Evolutionary conservation across 2,113 vertebrate species (phyloP).

Genomic region (Bathybates hornii): DNA sequence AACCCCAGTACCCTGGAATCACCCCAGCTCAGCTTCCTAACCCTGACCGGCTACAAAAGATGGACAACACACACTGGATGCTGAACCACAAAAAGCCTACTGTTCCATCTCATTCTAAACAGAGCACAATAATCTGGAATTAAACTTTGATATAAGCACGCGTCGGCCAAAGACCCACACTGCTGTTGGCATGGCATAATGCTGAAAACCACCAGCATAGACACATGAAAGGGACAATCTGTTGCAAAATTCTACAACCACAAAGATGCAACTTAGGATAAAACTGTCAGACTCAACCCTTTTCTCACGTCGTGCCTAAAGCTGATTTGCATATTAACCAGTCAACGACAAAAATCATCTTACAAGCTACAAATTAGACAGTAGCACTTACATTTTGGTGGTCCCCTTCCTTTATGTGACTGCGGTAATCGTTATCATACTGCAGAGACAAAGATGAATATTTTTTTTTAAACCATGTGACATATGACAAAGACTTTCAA

Average conservation of each 20-base stretch:
- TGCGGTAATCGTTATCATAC: neutral
- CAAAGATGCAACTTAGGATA: neutral
- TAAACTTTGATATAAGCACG: neutral
- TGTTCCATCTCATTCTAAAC: neutral
- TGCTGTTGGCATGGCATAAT: neutral
- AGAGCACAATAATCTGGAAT: conserved; percentile 20
- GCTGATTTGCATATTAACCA: no score
- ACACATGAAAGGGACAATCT: neutral
- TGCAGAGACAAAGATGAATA: conserved; percentile 4
- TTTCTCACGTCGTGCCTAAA: neutral
- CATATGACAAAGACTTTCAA: neutral
- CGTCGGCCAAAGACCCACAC: neutral
- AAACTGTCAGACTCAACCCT: neutral
- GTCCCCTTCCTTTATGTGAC: neutral
- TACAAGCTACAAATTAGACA: neutral
- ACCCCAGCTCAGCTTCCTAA: neutral
- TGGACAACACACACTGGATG: neutral
- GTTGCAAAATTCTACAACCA: neutral
- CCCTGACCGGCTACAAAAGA: neutral
- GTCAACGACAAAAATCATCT: neutral
- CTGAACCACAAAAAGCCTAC: neutral
- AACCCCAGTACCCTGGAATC: neutral
- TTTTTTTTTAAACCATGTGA: neutral
- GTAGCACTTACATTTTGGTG: conserved; percentile 35
- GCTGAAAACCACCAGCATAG: neutral